Evolutionary conservation across 2,113 vertebrate species (phyloP).

Genomic region (Phyllostomus discolor): DNA sequence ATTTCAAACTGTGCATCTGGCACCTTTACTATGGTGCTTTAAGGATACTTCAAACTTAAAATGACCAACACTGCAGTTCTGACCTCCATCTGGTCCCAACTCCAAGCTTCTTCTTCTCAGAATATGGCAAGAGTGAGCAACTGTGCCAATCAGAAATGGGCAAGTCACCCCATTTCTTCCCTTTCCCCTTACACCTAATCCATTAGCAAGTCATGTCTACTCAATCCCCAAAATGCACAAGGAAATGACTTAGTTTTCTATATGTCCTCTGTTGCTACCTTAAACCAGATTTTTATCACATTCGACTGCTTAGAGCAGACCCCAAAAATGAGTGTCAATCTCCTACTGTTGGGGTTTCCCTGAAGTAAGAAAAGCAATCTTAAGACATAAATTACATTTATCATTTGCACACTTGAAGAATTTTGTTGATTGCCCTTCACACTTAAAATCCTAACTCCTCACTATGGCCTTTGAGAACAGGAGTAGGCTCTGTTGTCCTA

Average conservation of each 20-base stretch:
- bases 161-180: not conserved
- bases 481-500: too few species aligned
- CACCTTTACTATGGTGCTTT: not conserved
- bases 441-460: not conserved
- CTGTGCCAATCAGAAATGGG: not conserved
- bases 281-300: not conserved
- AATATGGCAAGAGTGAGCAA: not conserved
- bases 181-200: not conserved
- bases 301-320: not conserved
- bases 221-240: not conserved
- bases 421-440: not conserved
- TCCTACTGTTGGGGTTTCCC: not conserved
- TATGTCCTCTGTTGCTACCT: not conserved
- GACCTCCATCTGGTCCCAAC: not conserved
- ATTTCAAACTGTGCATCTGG: not conserved
- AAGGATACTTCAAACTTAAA: not conserved
- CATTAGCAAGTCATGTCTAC: not conserved
- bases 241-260: not conserved
- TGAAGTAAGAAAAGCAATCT: not conserved
- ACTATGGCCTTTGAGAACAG: not conserved
- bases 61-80: not conserved
- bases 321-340: not conserved
- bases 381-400: not conserved
- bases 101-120: not conserved
- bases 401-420: not conserved